A percentile compares a stretch with the other conserved stretches of the same genome.
phyloP scores from a whole-genome alignment of 2,797 vertebrate genomes.

The Acridotheres tristis region DNA sequence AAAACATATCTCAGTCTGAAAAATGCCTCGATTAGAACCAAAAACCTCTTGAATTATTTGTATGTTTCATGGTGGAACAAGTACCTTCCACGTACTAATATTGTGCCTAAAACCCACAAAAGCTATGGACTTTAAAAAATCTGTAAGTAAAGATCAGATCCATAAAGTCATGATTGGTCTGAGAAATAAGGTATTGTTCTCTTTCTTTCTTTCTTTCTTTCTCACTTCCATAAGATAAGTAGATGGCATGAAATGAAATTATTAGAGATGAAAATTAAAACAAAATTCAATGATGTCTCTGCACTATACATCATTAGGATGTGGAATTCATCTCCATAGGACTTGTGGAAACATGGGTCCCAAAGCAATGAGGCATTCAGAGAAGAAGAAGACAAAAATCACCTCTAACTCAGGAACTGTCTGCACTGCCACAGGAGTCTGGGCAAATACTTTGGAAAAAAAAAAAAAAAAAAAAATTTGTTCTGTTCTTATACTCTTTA shows the following conservation, averaged over 20 bases:
- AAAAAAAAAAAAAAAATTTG: not conserved
- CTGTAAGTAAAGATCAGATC: not conserved
- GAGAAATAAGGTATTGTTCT: not conserved
- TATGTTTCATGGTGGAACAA: not conserved
- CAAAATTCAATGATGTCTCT: not conserved
- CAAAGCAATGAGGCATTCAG: not conserved
- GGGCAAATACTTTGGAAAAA: not conserved
- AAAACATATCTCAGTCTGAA: not conserved
- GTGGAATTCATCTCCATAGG: not conserved
- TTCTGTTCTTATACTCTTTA: not conserved
- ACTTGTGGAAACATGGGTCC: not conserved
- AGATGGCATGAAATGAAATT: not conserved
- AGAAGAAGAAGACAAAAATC: not conserved
- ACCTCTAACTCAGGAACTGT: not conserved
- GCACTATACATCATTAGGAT: not conserved
- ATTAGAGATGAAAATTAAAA: not conserved
- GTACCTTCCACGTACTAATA: not conserved
- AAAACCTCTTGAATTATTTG: not conserved
- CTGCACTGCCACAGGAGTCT: not conserved
- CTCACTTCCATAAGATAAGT: not conserved
- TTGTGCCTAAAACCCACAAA: not conserved
- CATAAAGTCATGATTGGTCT: not conserved
- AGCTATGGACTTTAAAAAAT: not conserved
- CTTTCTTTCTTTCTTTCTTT: not conserved
- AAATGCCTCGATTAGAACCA: not conserved